These are phyloP conservation scores for Chionoecetes opilio DNA, from an alignment of 1,140 invertebrate species.

Conservation along the genomic window DNA sequence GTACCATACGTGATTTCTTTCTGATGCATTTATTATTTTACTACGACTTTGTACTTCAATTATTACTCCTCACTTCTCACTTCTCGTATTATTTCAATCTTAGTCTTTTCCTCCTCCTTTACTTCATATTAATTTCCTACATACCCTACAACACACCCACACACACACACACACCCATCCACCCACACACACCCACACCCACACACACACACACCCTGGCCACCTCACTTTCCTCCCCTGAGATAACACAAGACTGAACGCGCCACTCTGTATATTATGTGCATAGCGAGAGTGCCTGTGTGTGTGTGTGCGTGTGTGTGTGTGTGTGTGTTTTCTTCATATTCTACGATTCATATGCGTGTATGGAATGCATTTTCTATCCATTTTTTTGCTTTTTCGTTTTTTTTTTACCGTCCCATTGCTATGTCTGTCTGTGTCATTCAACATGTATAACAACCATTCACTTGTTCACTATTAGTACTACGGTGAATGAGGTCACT, in stretches of 20 bases:
- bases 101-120: not conserved
- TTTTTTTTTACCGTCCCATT: too few species aligned
- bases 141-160: slow-evolving; percentile 29
- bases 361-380: too few species aligned
- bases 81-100: not conserved
- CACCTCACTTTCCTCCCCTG: not conserved
- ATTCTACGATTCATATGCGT: not conserved
- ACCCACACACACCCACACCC: not conserved
- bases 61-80: not conserved
- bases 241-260: not conserved
- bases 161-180: not conserved
- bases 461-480: too few species aligned
- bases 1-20: too few species aligned
- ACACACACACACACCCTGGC: not conserved
- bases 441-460: too few species aligned
- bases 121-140: not conserved
- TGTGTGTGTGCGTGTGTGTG: not conserved
- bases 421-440: too few species aligned
- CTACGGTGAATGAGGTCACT: too few species aligned
- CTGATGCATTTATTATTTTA: too few species aligned
- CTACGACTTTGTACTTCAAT: too few species aligned
- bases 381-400: too few species aligned
- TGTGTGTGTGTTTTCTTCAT: not conserved
- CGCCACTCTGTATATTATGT: slow-evolving; percentile 29
- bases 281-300: not conserved